Base-by-base conservation (phyloP, 2,113 vertebrate species). In the Lipotes vexillifer region DNA sequence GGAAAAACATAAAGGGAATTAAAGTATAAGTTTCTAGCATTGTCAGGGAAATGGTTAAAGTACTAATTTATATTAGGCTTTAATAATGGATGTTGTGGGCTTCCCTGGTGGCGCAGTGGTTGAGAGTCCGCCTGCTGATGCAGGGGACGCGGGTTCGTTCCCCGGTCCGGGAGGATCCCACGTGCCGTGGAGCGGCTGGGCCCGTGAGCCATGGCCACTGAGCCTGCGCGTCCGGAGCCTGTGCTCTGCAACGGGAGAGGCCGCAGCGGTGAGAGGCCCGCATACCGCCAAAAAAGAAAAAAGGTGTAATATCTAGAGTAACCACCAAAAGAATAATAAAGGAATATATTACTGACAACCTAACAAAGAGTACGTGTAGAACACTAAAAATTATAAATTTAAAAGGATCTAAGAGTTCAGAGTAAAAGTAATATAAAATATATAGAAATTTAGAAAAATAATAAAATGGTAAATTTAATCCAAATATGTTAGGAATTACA, bases 41-140 rank as follows among this genome's bases (percentile, higher is more conserved):
- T 68, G 12, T 87, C 23, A 31, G n/a, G 10, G n/a, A 93, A 81
- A 46, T 84, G 38, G 49, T 83, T 93, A 90, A 97, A 82, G 33
- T n/a, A 23, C 44, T 77, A 93, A 91, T 83, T 93, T 94, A 95
- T 88, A 65, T 88, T 80, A 90, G n/a, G 33, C 11, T 82, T 90
- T 84, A 91, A 71, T 93, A 80, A 93, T 96, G 38, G 49, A 88
- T 84, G 13, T 77, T 84, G 41, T 41, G 41, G 41, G 41, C 41
- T 41, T 41, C 41, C 5, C 41, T 41, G 41, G 41, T 41, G 41
- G 41, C 41, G 41, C 41, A 41, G 41, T 41, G 41, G 41, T 41
- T 41, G 41, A 41, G 41, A 41, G 41, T 41, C 41, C 41, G 41
- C 41, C 41, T 41, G 41, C 41, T 5, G 41, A 41, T 41, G 41